Evolutionary conservation across 1,140 invertebrate species (phyloP).

Genomic region (Eulimnadia texana): DNA sequence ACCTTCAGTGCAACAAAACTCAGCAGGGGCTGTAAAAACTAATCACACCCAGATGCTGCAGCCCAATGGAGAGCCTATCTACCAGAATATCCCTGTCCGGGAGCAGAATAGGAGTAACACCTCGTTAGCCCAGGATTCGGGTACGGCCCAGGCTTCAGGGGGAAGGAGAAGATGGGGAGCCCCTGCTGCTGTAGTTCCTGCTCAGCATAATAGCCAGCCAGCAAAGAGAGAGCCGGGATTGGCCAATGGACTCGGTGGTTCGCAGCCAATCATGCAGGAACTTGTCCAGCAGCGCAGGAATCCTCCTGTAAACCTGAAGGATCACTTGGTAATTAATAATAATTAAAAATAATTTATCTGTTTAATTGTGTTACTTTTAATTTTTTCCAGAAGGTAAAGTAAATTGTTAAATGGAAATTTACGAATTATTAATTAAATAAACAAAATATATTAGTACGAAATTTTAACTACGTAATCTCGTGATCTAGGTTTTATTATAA

Average conservation of each 20-base stretch:
- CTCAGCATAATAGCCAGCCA: background rate
- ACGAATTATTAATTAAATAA: too few relatives aligned
- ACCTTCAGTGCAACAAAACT: conserved; percentile 29
- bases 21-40: background rate
- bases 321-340: conserved; percentile 1
- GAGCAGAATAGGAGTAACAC: conserved; percentile 12
- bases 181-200: conserved; percentile 10
- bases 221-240: background rate
- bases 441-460: too few relatives aligned
- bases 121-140: background rate
- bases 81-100: conserved; percentile 51
- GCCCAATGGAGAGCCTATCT: conserved; percentile 46
- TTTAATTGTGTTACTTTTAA: background rate
- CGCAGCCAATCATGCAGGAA: background rate
- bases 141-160: conserved; percentile 9
- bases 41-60: background rate
- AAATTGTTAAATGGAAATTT: too few relatives aligned
- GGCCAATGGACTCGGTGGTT: background rate
- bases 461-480: too few relatives aligned
- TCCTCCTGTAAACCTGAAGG: background rate
- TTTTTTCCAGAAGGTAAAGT: too few relatives aligned
- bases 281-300: background rate
- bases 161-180: conserved; percentile 19
- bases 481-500: too few relatives aligned
- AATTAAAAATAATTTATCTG: background rate